These are phyloP conservation scores for Argyra leucocephala DNA, from an alignment of 2,888 invertebrate genomes.

Conservation along the genomic window DNA sequence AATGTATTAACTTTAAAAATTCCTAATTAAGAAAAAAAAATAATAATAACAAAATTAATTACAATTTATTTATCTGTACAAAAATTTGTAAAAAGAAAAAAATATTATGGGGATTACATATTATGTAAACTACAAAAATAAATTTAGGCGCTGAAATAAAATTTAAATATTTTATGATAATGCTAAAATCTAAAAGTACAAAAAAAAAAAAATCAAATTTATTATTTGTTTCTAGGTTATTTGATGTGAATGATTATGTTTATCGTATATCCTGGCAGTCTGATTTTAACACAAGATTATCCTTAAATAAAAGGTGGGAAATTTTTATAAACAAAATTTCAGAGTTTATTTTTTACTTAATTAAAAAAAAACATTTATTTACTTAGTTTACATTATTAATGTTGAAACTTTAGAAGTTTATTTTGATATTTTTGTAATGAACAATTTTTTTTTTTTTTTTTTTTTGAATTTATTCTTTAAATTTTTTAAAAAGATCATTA, in stretches of 20 bases:
- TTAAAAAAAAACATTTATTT: too few species aligned
- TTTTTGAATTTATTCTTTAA: neutral
- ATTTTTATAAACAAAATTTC: conserved; percentile 1
- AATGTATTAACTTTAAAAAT: too few species aligned
- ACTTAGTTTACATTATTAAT: neutral
- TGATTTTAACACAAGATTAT: conserved; percentile 3
- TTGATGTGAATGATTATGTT: conserved; percentile 4
- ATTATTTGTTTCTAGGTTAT: conserved; percentile 6
- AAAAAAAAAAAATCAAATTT: neutral
- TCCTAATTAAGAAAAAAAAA: too few species aligned
- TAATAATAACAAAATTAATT: too few species aligned
- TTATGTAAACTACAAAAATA: too few species aligned
- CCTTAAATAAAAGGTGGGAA: conserved; percentile 5
- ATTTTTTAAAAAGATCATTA: too few species aligned
- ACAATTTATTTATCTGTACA: too few species aligned
- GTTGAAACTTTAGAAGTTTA: neutral
- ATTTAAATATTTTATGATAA: too few species aligned
- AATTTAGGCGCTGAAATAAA: too few species aligned
- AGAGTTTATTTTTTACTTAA: neutral
- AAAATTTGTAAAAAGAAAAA: too few species aligned
- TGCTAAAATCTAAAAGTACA: too few species aligned
- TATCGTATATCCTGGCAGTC: conserved; percentile 6
- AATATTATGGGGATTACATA: too few species aligned
- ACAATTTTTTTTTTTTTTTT: neutral
- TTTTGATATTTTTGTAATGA: neutral